Base-by-base conservation (phyloP, 2,113 vertebrate genomes). In the Porphyrio hochstetteri region DNA sequence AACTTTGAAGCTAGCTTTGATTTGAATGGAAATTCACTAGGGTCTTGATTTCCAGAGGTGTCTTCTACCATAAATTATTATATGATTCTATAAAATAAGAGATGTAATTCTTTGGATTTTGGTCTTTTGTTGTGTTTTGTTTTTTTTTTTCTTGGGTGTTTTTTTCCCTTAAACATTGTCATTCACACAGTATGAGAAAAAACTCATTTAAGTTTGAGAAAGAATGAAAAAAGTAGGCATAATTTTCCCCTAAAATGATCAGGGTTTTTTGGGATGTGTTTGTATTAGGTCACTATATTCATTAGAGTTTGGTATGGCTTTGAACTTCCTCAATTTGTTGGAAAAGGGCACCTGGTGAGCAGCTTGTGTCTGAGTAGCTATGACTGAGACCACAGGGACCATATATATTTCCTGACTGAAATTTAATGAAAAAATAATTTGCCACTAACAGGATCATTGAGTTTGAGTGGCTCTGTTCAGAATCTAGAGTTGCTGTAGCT, bases 381-480 rank as follows among this genome's bases (percentile, higher is more conserved):
- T 68, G 65, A 40, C 56, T 40, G 57, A 76, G 33, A 59, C 40
- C 64, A 50, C 21, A 57, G 56, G 52, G 67, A 76, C 82, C 24
- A 86, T 19, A 63, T 80, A 18, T 82, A 57, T 94, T 92, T 92
- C 67, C 82, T 88, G 53, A 76, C 61, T 92, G 67, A 90, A 77
- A 40, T 88, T 92, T 90, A 93, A 79, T 80, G 85, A 94, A 93
- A 85, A 42, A 83, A 48, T 44, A 50, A 40, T 86, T 90, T 50
- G 55, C 59, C 60, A 70, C 31, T 94, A 75, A 77, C 75, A 92
- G 88, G 86, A 64, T 36, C 63, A 90, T 72, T 93, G 79, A 74
- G 28, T 88, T 80, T 88, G 67, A 90, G 93, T 27, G 21, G 21
- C 36, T 93, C 33, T 74, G 40, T 23, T 86, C 79, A 82, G 77